These are phyloP conservation scores for Neomicropteryx cornuta DNA, from an alignment of 1,140 invertebrate genomes.

Conservation along the genomic window DNA sequence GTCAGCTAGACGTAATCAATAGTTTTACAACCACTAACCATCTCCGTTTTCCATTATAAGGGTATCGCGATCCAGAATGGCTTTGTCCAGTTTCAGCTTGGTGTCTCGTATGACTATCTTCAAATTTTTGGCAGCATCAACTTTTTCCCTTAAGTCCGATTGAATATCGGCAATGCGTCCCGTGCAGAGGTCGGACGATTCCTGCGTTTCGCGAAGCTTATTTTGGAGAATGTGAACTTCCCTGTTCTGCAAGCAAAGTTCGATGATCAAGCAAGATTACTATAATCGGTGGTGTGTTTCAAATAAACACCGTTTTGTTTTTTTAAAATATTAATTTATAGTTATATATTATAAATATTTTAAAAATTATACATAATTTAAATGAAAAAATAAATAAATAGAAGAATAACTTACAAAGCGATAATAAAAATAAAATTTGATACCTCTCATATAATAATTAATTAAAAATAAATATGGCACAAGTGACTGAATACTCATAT, in stretches of 20 bases:
- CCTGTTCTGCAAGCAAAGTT: slow-evolving; percentile 26
- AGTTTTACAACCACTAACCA: slow-evolving; percentile 29
- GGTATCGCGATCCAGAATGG: slow-evolving; percentile 33
- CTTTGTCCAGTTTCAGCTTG: slow-evolving; percentile 38
- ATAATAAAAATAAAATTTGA: too few species aligned
- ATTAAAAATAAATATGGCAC: too few species aligned
- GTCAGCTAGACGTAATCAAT: too few species aligned
- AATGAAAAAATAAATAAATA: background rate
- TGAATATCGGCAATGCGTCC: slow-evolving; percentile 36
- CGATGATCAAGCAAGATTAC: too few species aligned
- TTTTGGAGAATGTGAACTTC: slow-evolving; percentile 24
- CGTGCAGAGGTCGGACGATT: slow-evolving; percentile 19
- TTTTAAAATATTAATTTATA: too few species aligned
- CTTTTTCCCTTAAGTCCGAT: slow-evolving; percentile 28
- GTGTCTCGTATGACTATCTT: slow-evolving; percentile 31
- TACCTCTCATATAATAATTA: too few species aligned
- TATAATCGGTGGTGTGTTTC: too few species aligned
- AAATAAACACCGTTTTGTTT: too few species aligned
- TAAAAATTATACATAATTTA: too few species aligned
- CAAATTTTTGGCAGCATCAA: slow-evolving; percentile 29
- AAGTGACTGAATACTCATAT: too few species aligned
- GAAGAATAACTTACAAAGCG: too few species aligned
- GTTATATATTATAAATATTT: too few species aligned
- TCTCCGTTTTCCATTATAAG: slow-evolving; percentile 34
- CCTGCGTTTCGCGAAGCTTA: slow-evolving; percentile 25